Evolutionary conservation across 2,888 invertebrate genomes (phyloP), one percentile per base, ranked within the genome.

Genomic region (Campoletis raptor): DNA sequence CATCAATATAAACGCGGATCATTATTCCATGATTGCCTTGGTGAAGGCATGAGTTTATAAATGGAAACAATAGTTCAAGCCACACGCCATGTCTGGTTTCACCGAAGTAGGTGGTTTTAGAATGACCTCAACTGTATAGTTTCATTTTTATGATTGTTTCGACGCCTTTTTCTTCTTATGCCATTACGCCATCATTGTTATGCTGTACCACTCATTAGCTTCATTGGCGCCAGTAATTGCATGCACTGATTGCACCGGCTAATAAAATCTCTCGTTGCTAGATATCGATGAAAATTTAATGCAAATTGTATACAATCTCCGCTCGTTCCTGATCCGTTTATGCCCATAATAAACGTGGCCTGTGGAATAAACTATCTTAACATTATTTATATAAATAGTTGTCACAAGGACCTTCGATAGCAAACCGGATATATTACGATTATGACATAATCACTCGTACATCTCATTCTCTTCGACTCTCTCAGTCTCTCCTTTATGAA

Each of bases 381-480:
- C n/a, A 77, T 40, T 48, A 52, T 69, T 10, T 57, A 10, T 69
- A 61, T 61, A 36, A 12, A 66, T 15, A 12, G 24, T 57, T n/a
- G 37, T 40, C 10, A 4, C 18, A 37, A 18, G 67, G 10, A 67
- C 12, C n/a, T 37, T 40, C 5, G 15, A 61, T 42, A 45, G 42
- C 61, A 42, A 52, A 18, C 10, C 45, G 64, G 24, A 40, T 82
- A 69, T 21, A 70, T 66, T 86, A 80, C 77, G 72, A 72, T 79
- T 81, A 72, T 86, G 82, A 83, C 54, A 77, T 86, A 86, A 83
- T 86, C 80, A 72, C 76, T 21, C 79, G 70, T 82, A 76, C 82
- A 64, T 82, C 70, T 78, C 45, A 45, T 45, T 45, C 45, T 45
- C 45, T 64, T 76, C n/a, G 48, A 48, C 61, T 76, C 78, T 40